Conservation (phyloP, 2,888 invertebrate species). For the Micoletzkya japonica region DNA sequence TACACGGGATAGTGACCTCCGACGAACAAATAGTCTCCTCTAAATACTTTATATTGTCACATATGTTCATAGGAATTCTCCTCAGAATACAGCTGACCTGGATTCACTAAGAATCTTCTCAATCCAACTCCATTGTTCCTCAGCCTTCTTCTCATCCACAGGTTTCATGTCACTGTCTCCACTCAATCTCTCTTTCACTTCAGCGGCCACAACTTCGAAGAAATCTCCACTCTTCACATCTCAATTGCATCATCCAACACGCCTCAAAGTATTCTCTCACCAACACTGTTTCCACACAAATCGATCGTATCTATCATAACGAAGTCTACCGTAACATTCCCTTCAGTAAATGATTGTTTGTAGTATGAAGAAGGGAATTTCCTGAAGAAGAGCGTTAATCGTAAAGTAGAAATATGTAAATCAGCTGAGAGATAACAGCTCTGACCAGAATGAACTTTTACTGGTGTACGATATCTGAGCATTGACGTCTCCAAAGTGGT, state of each 20-base stretch:
- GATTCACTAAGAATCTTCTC: background rate
- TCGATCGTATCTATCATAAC: slow-evolving; percentile 68
- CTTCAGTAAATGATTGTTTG: slow-evolving; percentile 60
- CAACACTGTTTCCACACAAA: slow-evolving; percentile 64
- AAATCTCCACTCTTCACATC: background rate
- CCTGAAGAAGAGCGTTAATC: too few species aligned
- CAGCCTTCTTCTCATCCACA: background rate
- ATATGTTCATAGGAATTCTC: background rate
- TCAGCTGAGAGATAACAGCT: slow-evolving; percentile 5
- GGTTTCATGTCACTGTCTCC: background rate
- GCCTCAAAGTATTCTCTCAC: too few species aligned
- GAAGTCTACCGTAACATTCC: slow-evolving; percentile 64
- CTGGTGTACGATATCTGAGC: slow-evolving; percentile 67
- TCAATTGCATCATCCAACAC: too few species aligned
- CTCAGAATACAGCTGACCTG: slow-evolving; percentile 6
- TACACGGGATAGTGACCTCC: slow-evolving; percentile 68
- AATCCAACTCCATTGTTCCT: slow-evolving; percentile 17
- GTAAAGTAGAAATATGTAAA: background rate
- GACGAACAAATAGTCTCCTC: slow-evolving; percentile 67
- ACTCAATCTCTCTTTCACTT: background rate
- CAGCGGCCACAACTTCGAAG: background rate
- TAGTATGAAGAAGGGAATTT: slow-evolving; percentile 67
- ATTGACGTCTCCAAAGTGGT: slow-evolving; percentile 68
- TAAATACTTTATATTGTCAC: slow-evolving; percentile 34
- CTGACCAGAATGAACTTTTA: slow-evolving; percentile 54